A percentile compares a stretch with the other conserved stretches of the same genome.
These are phyloP conservation scores for Eristalinus aeneus DNA, from an alignment of 2,888 invertebrate genomes.

Conservation along the genomic window DNA sequence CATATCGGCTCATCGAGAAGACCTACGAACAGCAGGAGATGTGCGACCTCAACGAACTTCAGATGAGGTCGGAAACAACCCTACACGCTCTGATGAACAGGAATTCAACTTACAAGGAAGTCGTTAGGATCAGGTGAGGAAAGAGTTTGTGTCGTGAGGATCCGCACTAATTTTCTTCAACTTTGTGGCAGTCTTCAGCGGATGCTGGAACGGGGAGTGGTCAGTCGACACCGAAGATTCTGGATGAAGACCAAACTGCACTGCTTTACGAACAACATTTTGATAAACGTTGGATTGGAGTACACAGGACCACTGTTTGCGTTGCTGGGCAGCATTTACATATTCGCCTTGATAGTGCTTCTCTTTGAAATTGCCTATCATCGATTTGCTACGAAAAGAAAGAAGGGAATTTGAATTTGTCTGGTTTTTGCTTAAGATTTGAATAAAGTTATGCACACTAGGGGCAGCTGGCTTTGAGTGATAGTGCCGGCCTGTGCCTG, in stretches of 20 bases:
- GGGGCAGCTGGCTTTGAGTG: too few species aligned
- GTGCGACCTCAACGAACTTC: constrained; percentile 78
- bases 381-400: background rate
- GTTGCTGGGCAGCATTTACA: constrained; percentile 74
- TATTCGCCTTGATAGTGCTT: constrained; percentile 73
- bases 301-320: constrained; percentile 78
- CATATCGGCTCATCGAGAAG: constrained; percentile 75
- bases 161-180: background rate
- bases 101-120: constrained; percentile 77
- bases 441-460: too few species aligned
- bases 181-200: constrained; percentile 67
- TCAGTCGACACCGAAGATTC: constrained; percentile 74
- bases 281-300: constrained; percentile 78
- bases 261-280: constrained; percentile 75
- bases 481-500: too few species aligned
- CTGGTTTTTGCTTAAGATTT: too few species aligned
- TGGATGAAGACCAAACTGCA: constrained; percentile 76
- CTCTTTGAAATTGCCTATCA: constrained; percentile 74
- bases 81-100: constrained; percentile 73
- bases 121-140: constrained; percentile 74
- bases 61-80: constrained; percentile 74
- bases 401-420: too few species aligned
- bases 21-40: constrained; percentile 77
- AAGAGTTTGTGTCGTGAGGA: background rate
- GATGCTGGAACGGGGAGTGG: constrained; percentile 76